Percentiles rank a stretch among this genome's conserved stretches.
Evolutionary conservation across 1,140 invertebrate species (phyloP).

Genomic region (Bombus polaris): DNA sequence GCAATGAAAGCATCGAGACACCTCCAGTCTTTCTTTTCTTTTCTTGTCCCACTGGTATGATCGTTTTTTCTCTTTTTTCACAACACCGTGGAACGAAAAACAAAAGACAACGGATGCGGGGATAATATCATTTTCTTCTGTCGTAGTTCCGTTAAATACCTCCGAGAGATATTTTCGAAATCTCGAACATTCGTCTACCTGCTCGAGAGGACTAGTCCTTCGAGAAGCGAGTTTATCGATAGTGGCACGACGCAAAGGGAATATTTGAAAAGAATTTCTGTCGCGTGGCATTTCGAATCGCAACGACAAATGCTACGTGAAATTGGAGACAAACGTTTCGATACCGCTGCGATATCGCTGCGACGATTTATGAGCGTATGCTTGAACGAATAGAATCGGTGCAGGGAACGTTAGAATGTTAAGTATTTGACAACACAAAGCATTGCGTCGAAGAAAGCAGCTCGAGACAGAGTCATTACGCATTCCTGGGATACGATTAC

Average conservation of each 20-base stretch:
- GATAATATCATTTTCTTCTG: background rate
- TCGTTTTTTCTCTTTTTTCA: constrained; percentile 6
- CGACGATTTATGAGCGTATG: background rate
- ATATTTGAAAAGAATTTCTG: background rate
- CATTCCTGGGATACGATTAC: background rate
- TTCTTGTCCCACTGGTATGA: constrained; percentile 6
- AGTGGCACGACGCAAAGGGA: background rate
- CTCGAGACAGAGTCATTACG: background rate
- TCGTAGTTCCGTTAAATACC: background rate
- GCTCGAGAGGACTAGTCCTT: background rate
- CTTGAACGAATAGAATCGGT: background rate
- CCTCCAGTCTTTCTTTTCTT: constrained; percentile 33
- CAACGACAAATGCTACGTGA: background rate
- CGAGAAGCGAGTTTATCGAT: no score
- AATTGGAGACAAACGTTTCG: background rate
- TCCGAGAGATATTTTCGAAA: background rate
- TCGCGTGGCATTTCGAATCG: background rate
- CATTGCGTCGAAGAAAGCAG: background rate
- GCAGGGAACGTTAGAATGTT: background rate
- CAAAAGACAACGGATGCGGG: background rate
- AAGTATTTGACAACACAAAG: background rate
- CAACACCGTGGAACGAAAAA: background rate
- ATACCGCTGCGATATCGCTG: background rate
- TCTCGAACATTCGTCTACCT: background rate
- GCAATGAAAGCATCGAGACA: constrained; percentile 68